Base-by-base conservation (phyloP, 1,140 invertebrate species). In the Fragariocoptes setiger region DNA sequence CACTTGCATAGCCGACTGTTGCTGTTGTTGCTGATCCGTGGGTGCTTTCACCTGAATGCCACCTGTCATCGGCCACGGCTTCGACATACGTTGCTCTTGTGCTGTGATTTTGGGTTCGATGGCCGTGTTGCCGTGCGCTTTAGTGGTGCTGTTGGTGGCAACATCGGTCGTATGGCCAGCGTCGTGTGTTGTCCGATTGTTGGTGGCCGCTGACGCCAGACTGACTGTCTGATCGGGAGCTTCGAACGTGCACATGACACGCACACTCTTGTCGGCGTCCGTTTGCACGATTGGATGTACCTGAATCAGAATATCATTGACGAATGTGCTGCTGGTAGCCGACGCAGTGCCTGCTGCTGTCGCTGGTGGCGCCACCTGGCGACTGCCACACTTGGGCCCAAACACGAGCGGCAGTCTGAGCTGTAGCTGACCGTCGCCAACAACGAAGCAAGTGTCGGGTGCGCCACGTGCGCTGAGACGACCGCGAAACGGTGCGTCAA, bases 211-310 rank as follows among this genome's bases (percentile, higher is more conserved):
- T 8, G 57, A 53, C 19, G 54, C 51, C 37, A 59, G 54, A 3
- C 57, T 60, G 12, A 64, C 54, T 14, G 61, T 63, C 46, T 63
- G 59, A 44, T 64, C 62, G 18, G 50, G 50, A 8, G 58, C 56
- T 44, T 61, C 58, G 47, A 64, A 64, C 4, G 60, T 57, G 42
- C 62, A 64, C 44, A 63, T 59, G 15, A 64, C 62, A 44, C 61
- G 50, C 13, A 64, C 60, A 3, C 56, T 63, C 42, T 57, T 57
- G 45, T 64, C 62, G 15, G 55, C 60, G 39, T 64, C 59, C 44
- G 62, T 62, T 56, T 63, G 62, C 41, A 64, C 63, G 2, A 63
- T 53, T 12, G 62, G 57, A 47, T 64, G 63, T 45, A 63, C 57
- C 44, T 64, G 62, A 37, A 64, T 54, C 3, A 64, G 60, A 5